These are phyloP conservation scores for Lytechinus pictus DNA, from an alignment of 35 echinoderm and acorn worm genomes.

Conservation along the genomic window DNA sequence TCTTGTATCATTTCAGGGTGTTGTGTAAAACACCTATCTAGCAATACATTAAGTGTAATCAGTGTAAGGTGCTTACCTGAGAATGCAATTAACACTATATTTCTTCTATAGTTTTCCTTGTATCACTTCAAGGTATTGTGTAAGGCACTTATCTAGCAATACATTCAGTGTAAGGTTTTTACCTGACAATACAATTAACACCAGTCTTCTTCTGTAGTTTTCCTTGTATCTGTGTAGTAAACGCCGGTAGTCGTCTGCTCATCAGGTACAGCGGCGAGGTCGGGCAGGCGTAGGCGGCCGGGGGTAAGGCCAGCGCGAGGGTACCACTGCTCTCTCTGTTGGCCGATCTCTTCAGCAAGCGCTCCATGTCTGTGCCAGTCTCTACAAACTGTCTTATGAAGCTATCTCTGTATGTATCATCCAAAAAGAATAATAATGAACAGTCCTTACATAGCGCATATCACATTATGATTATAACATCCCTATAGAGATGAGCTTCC, in stretches of 20 bases:
- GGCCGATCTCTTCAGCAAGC: slow-evolving; percentile 74
- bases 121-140: too few species aligned
- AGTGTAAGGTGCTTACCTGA: too few species aligned
- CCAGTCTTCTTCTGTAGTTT: slow-evolving; percentile 87
- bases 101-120: too few species aligned
- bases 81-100: too few species aligned
- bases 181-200: slow-evolving; percentile 90
- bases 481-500: too few species aligned
- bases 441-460: too few species aligned
- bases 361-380: slow-evolving; percentile 92
- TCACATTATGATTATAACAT: too few species aligned
- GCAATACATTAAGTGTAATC: too few species aligned
- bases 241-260: slow-evolving; percentile 55
- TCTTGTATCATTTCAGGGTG: too few species aligned
- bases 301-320: slow-evolving; percentile 9
- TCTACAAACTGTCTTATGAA: slow-evolving; percentile 97
- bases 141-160: too few species aligned
- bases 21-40: too few species aligned
- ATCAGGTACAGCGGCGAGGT: slow-evolving; percentile 75
- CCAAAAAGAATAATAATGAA: background rate
- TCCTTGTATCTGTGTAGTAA: slow-evolving; percentile 67
- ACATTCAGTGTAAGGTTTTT: background rate
- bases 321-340: slow-evolving; percentile 64
- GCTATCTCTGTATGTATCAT: slow-evolving; percentile 73
- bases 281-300: slow-evolving; percentile 54